Base-by-base conservation (phyloP, 2,797 vertebrate genomes). In the Melanotaenia trifasciata region DNA sequence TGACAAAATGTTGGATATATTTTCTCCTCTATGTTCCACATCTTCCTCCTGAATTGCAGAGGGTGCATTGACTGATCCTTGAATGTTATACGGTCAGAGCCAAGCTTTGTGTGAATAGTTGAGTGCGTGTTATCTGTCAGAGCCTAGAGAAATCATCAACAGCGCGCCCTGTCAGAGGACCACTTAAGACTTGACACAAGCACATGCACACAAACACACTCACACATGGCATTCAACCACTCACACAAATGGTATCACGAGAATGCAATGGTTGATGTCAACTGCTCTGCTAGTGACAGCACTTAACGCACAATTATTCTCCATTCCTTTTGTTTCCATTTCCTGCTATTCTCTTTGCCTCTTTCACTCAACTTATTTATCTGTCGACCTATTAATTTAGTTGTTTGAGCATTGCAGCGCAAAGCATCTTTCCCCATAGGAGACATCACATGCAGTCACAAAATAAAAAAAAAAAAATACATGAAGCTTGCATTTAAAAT, bases 221-320 rank as follows among this genome's bases (percentile, higher is more conserved):
- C 32, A 32, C 32, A 32, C 32, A 32, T 32, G 32, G 6, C 32
- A 32, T 32, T 32, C 32, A 32, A 32, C 32, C 32, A 32, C 67
- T 62, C 63, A 70, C 26, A 73, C 51, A 69, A 10, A 66, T 5
- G n/a, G 76, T 69, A 86, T 72, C 78, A 81, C 76, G 84, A 85
- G 71, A 84, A 83, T 67, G 82, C 57, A 38, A 62, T 67, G 64
- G 86, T 66, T 88, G 84, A 87, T 85, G 83, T 36, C 51, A 64
- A 58, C 64, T 6, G 60, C 77, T 86, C 65, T 36, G 72, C 53
- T 81, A 62, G 73, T 85, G 90, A 89, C 87, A 85, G 83, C 72
- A 82, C 79, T 84, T 87, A 92, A 90, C 38, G 72, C 76, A 76
- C 81, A 87, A 93, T 93, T 91, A 92, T 89, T 86, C 68, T 77